A percentile compares a stretch with the other conserved stretches of the same genome.
These are phyloP conservation scores for Rhingia rostrata DNA, from an alignment of 2,888 invertebrate species.

Conservation along the genomic window DNA sequence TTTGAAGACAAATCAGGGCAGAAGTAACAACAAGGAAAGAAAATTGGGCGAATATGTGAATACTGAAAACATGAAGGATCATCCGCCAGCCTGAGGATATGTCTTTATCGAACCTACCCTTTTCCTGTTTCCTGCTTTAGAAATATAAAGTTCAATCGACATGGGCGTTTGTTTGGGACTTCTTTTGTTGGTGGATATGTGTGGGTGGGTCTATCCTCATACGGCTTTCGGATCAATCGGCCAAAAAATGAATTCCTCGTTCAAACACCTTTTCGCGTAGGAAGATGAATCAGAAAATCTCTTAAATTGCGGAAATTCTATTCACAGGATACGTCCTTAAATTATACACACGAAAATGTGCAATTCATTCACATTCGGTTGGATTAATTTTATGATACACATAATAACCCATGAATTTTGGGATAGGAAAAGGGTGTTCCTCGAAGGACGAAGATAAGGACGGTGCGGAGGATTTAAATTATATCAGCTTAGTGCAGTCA, in stretches of 20 bases:
- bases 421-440: neutral
- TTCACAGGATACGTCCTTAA: slow-evolving; percentile 39
- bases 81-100: slow-evolving; percentile 41
- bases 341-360: slow-evolving; percentile 23
- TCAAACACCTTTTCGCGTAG: slow-evolving; percentile 1
- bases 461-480: slow-evolving; percentile 13
- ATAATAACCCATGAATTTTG: neutral
- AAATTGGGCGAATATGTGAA: slow-evolving; percentile 33
- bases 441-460: neutral
- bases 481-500: slow-evolving; percentile 5
- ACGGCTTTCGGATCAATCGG: slow-evolving; percentile 5
- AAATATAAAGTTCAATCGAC: neutral
- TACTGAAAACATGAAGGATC: slow-evolving; percentile 48
- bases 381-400: slow-evolving; percentile 53
- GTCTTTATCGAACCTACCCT: slow-evolving; percentile 6
- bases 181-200: neutral
- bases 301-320: slow-evolving; percentile 30
- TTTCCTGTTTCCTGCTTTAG: slow-evolving; percentile 36
- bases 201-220: neutral
- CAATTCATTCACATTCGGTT: slow-evolving; percentile 44
- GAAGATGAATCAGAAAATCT: slow-evolving; percentile 6
- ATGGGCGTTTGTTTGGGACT: neutral
- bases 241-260: slow-evolving; percentile 15
- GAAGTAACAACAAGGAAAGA: neutral
- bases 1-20: slow-evolving; percentile 2